These are phyloP conservation scores for Sarcophilus harrisii DNA, from an alignment of 2,797 vertebrate species.

Conservation along the genomic window DNA sequence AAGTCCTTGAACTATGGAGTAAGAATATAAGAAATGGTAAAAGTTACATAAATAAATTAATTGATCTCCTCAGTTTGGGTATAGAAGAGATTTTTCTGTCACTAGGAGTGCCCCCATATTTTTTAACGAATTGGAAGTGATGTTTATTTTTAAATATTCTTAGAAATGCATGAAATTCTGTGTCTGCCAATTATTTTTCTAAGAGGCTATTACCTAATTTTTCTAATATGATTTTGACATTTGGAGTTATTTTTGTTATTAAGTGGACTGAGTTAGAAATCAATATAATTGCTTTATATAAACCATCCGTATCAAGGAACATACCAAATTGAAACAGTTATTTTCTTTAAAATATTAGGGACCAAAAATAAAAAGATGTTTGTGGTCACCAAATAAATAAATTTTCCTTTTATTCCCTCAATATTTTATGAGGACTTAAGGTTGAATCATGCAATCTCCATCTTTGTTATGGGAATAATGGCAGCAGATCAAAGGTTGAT, in stretches of 20 bases:
- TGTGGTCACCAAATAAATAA: background rate
- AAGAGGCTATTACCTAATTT: background rate
- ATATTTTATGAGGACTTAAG: background rate
- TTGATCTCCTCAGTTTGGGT: background rate
- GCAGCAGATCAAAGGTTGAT: background rate
- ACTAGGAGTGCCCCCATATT: background rate
- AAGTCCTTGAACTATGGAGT: background rate
- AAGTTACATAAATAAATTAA: background rate
- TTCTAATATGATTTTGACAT: background rate
- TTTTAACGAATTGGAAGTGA: background rate
- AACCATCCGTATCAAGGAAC: background rate
- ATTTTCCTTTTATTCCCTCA: background rate
- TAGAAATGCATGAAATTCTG: background rate
- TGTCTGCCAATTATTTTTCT: background rate
- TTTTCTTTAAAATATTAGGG: background rate
- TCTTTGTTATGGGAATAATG: background rate
- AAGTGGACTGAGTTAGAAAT: background rate
- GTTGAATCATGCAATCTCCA: background rate
- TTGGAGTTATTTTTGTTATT: background rate
- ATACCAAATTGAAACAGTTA: background rate
- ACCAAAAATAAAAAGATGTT: background rate
- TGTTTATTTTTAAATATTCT: background rate
- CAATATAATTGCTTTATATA: background rate
- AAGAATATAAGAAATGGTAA: background rate
- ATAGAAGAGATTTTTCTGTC: background rate